These are phyloP conservation scores for Brachirus orientalis DNA, from an alignment of 2,113 vertebrate species.

Conservation along the genomic window DNA sequence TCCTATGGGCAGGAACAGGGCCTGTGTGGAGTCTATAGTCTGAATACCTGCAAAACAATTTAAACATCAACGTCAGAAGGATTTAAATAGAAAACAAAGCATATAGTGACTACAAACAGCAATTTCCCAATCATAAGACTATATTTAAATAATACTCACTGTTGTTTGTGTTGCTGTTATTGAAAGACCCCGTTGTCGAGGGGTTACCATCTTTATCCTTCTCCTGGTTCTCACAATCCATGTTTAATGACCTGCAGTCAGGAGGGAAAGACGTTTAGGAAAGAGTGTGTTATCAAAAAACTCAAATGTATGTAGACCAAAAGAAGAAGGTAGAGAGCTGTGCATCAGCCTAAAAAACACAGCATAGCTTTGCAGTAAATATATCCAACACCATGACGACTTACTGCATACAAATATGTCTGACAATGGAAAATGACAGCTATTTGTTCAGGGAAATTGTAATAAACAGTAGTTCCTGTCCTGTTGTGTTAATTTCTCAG, in stretches of 20 bases:
- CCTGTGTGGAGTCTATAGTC: slow-evolving; percentile 98
- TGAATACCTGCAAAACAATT: slow-evolving; percentile 90
- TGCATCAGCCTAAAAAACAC: no score
- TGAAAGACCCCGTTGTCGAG: slow-evolving; percentile 84
- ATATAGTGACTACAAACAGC: background rate
- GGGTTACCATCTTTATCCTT: slow-evolving; percentile 95
- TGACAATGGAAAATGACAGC: background rate
- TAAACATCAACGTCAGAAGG: background rate
- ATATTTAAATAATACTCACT: slow-evolving; percentile 84
- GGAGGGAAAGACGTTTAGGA: background rate
- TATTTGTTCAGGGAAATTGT: background rate
- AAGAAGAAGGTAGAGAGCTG: background rate
- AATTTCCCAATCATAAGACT: background rate
- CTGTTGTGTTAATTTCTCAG: no score
- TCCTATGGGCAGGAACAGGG: slow-evolving; percentile 96
- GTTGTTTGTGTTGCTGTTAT: slow-evolving; percentile 93
- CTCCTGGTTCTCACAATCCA: slow-evolving; percentile 99
- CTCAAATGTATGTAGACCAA: background rate
- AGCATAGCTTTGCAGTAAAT: background rate
- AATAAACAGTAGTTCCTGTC: background rate
- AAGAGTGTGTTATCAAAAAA: background rate
- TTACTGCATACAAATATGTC: background rate
- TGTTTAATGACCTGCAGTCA: slow-evolving; percentile 93
- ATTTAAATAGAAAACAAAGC: background rate
- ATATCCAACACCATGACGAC: no score